A percentile compares a stretch with the other conserved stretches of the same genome.
phyloP scores from a whole-genome alignment of 2,888 invertebrate species.

The Stenolophus ochropezus region DNA sequence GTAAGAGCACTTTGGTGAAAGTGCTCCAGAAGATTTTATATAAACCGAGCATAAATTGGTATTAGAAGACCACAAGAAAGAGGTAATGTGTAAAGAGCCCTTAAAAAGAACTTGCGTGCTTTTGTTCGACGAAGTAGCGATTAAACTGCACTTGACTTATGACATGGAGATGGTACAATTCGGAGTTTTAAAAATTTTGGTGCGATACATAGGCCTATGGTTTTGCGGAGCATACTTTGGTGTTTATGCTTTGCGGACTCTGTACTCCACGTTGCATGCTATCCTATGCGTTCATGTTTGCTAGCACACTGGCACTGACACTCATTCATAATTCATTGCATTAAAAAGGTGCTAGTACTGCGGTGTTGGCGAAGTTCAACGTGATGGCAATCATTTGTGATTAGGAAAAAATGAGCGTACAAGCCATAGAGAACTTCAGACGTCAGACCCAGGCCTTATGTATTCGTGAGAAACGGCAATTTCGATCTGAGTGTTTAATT shows the following conservation, averaged over 20 bases:
- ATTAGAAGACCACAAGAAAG: no score
- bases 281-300: conserved; percentile 3
- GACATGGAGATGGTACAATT: neutral
- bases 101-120: no score
- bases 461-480: neutral
- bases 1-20: no score
- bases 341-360: neutral
- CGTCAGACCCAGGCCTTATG: no score
- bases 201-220: neutral
- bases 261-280: conserved; percentile 1
- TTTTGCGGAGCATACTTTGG: no score
- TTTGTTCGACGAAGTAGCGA: neutral
- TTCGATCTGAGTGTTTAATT: neutral
- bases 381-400: neutral
- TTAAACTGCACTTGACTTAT: neutral
- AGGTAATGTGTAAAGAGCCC: no score
- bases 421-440: neutral
- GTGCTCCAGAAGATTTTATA: no score
- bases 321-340: neutral
- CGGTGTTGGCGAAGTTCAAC: no score
- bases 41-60: no score
- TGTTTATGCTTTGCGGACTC: conserved; percentile 25
- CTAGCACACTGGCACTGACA: neutral
- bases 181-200: conserved; percentile 34
- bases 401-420: neutral